Percentiles rank a stretch among this genome's conserved stretches.
phyloP scores from a whole-genome alignment of 2,113 vertebrate genomes.

The Gobius niger region DNA sequence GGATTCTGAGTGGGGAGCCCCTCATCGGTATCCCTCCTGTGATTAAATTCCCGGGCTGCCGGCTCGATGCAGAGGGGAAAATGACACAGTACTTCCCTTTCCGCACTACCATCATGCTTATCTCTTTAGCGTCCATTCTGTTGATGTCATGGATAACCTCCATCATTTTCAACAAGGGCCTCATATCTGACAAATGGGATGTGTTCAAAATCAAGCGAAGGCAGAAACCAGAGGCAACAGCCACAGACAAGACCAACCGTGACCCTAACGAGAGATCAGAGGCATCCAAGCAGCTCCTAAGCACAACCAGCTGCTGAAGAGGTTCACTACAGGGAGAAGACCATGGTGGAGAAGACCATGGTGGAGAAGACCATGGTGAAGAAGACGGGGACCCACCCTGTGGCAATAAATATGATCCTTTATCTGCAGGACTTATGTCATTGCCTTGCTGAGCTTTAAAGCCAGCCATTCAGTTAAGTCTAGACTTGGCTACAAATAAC shows the following conservation, averaged over 20 bases:
- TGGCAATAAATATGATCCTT: background rate
- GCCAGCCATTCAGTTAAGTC: background rate
- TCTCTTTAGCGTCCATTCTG: slow-evolving; percentile 62
- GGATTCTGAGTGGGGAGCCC: slow-evolving; percentile 79
- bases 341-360: too few species aligned
- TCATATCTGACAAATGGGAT: slow-evolving; percentile 75
- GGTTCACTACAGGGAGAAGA: background rate
- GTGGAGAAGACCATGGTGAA: background rate
- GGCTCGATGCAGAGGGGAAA: slow-evolving; percentile 49
- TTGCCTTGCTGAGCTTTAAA: background rate
- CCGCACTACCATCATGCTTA: slow-evolving; percentile 77
- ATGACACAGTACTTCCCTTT: slow-evolving; percentile 79
- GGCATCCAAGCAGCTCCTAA: slow-evolving; percentile 47
- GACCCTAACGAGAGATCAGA: background rate
- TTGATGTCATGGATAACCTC: slow-evolving; percentile 63
- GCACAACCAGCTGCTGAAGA: slow-evolving; percentile 58
- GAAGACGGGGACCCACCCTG: background rate
- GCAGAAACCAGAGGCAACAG: slow-evolving; percentile 1
- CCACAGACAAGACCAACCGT: background rate
- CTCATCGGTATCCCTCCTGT: slow-evolving; percentile 70
- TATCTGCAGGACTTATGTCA: background rate
- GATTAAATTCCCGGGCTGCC: slow-evolving; percentile 75
- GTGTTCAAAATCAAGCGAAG: slow-evolving; percentile 66
- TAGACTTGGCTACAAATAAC: slow-evolving; percentile 11
- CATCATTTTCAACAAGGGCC: slow-evolving; percentile 71